Conservation (phyloP, 2,888 invertebrate species). For the Polydrusus pterygomalis region DNA sequence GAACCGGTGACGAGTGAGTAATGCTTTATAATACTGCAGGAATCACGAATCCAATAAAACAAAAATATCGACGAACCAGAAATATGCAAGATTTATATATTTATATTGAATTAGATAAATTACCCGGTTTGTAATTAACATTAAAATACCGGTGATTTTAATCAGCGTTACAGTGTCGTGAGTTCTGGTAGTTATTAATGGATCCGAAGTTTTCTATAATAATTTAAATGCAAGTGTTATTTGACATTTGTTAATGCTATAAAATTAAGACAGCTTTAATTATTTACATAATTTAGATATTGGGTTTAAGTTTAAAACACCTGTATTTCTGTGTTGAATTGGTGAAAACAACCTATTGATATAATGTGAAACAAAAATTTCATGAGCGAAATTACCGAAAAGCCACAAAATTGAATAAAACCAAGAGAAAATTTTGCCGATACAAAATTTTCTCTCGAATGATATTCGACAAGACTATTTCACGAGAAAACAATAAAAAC, state of each 20-base stretch:
- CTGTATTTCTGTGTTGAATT: background rate
- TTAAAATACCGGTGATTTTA: background rate
- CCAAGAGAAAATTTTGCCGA: too few relatives aligned
- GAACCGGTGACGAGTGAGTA: too few relatives aligned
- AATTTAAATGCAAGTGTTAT: conserved; percentile 18
- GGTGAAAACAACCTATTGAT: too few relatives aligned
- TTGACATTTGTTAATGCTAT: conserved; percentile 22
- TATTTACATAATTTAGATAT: conserved; percentile 17
- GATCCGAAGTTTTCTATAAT: background rate
- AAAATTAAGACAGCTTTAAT: conserved; percentile 21
- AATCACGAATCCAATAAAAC: background rate
- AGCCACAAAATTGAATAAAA: too few relatives aligned
- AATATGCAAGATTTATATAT: conserved; percentile 21
- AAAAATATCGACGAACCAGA: conserved; percentile 1
- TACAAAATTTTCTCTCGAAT: too few relatives aligned
- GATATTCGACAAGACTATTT: too few relatives aligned
- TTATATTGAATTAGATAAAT: conserved; percentile 36
- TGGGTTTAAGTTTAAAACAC: background rate
- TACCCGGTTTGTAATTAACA: conserved; percentile 17
- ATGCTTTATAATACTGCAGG: too few relatives aligned
- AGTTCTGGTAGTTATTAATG: conserved; percentile 17
- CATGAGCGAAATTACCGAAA: too few relatives aligned
- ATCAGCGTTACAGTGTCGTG: conserved; percentile 21
- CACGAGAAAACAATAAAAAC: too few relatives aligned
- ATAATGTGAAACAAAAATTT: too few relatives aligned